Base-by-base conservation (phyloP, 2,113 vertebrate species). In the Sinocyclocheilus grahami region DNA sequence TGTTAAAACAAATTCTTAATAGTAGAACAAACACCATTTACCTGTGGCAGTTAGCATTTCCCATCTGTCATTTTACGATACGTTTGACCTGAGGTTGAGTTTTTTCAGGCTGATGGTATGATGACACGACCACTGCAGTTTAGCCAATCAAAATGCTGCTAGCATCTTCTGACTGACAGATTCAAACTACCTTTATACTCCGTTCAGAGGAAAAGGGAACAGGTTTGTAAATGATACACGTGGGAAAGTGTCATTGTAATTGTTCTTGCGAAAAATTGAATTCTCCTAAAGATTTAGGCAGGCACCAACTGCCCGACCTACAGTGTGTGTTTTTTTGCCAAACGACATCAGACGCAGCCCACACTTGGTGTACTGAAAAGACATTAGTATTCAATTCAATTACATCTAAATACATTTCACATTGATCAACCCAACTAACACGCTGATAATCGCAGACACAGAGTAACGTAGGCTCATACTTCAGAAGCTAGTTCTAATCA, bases 401-500 rank as follows among this genome's bases (percentile, higher is more conserved):
- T 81, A 39, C 39, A 81, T 81, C 84, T 81, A 65, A 65, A 81
- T 46, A 65, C 60, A 81, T 81, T 86, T 48, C 63, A 74, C 77
- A 71, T 58, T 65, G 79, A 81, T 81, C 60, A 81, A 27, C 33
- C 79, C 22, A 65, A 74, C 22, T 81, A 77, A 83, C 67, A 27
- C 69, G 42, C 78, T 82, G 78, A 86, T 91, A 91, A 87, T 86
- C 82, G 42, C 74, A 83, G 85, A 87, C 46, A 84, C 82, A 88
- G 27, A 85, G 87, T 86, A 9, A 84, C 85, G 60, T 46, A 14
- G 69, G 65, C 63, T 86, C 90, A 90, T 94, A 92, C 90, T 92
- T 94, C 92, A 94, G 89, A 92, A 90, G 82, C 86, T 78, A n/a
- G 90, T 89, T 91, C 88, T 92, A 92, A 94, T 94, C 94, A 92